These are phyloP conservation scores for Melanophora roralis DNA, from an alignment of 2,888 invertebrate genomes.

Conservation along the genomic window DNA sequence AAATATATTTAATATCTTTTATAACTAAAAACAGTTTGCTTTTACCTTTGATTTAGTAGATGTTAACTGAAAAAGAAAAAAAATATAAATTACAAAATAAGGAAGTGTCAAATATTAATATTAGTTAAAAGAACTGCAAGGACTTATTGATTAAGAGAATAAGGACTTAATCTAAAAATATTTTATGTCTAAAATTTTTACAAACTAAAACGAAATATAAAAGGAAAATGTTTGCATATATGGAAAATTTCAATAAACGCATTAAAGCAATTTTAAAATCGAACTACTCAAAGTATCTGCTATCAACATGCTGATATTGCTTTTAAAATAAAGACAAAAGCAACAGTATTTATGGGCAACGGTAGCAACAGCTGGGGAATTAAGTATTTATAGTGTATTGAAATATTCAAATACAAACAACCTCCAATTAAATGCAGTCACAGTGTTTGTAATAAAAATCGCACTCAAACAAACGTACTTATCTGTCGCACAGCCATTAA, in stretches of 20 bases:
- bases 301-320: constrained; percentile 26
- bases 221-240: not conserved
- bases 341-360: not conserved
- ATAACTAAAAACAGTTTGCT: too few species aligned
- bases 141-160: too few species aligned
- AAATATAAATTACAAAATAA: too few species aligned
- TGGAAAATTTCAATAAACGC: not conserved
- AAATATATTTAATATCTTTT: too few species aligned
- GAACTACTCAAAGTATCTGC: not conserved
- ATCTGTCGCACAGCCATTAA: not conserved
- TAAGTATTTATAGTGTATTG: constrained; percentile 4
- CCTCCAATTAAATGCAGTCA: constrained; percentile 46
- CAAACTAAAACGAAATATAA: too few species aligned
- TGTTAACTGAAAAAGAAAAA: too few species aligned
- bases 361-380: not conserved
- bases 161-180: too few species aligned
- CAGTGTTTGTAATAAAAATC: constrained; percentile 7
- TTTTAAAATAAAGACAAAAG: not conserved
- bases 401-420: constrained; percentile 27
- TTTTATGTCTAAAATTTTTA: too few species aligned
- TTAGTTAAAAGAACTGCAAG: too few species aligned
- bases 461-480: not conserved
- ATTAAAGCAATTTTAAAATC: not conserved
- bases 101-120: too few species aligned
- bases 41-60: too few species aligned